Base-by-base conservation (phyloP, 2,888 invertebrate species). In the Melanophora roralis region DNA sequence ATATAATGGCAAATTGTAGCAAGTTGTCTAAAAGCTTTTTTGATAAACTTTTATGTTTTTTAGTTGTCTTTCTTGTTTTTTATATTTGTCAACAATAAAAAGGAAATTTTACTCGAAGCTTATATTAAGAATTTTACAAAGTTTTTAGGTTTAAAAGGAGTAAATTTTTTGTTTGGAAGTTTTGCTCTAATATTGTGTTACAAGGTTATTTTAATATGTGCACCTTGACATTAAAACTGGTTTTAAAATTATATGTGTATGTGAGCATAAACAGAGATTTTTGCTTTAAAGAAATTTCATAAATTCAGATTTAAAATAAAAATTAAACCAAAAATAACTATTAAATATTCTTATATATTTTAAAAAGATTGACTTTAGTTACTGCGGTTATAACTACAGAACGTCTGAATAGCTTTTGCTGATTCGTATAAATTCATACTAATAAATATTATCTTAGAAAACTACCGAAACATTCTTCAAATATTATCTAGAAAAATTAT, bases 1-100 rank as follows among this genome's bases (percentile, higher is more conserved):
- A 59, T 32, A 49, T 79, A 75, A 79, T 79, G 74, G 74, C 74
- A 75, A 79, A 79, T 79, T 79, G 75, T 75, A 74, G 79, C 71
- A 71, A 75, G 74, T 79, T 71, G 65, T 65, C 69, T 79, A 79
- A 79, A 71, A 79, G 65, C 65, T 60, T 79, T 75, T 79, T 71
- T 71, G 74, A 79, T 79, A 71, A 75, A 79, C 65, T 75, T 71
- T 40, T 59, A 62, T 62, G 5, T 38, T 38, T 62, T 40, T 65
- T 57, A 36, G 60, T 51, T 51, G n/a, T 21, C 3, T 38, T 40
- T 11, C 21, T 51, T 38, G 23, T 16, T 53, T 43, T n/a, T 69
- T 27, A 40, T 16, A n/a, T 19, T 53, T 7, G 11, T 62, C 16
- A 34, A 4, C 40, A 40, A 14, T 21, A 69, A 78, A 65, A 71